Evolutionary conservation across 1,140 invertebrate species (phyloP), one percentile per base, ranked within the genome.

Genomic region (Chrysomallon squamiferum): DNA sequence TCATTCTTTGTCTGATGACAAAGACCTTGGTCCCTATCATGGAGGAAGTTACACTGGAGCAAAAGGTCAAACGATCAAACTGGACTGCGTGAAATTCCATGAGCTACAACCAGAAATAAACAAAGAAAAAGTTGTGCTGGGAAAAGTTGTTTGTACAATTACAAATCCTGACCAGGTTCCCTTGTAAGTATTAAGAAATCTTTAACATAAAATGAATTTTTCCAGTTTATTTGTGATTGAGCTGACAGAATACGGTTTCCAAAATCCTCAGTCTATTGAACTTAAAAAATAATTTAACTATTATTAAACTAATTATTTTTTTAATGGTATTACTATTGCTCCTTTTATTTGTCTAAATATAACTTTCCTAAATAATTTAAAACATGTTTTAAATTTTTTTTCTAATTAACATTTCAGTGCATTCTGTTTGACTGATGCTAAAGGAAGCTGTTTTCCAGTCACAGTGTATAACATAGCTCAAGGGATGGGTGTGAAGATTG

Each of bases 391-490:
- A n/a, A n/a, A n/a, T n/a, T n/a, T n/a, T n/a, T n/a, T n/a, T n/a
- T n/a, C n/a, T n/a, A n/a, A n/a, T n/a, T n/a, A n/a, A 35, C 71
- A 72, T 90, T 89, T 59, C 83, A 93, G 93, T 82, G 91, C 92
- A 32, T 94, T 94, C 85, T 94, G 92, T 76, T 81, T 94, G 68
- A 88, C 93, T 29, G 93, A 95, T 83, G 88, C 89, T 70, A 88
- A 90, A 38, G 89, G 90, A 81, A 87, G 86, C 0, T 93, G 92
- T 78, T 84, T 92, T 35, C 88, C 89, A 30, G 92, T 94, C 43
- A 93, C 91, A 0, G 89, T 95, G 35, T 95, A 94, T 84, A 95
- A 95, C 87, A 88, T 94, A 79, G 91, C 91, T 27, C 88, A 90
- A 79, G 92, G 92, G 3, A 89, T 90, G 80, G 93, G 93, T 43